phyloP scores from a whole-genome alignment of 1,140 invertebrate species.

The Neelides sp. region DNA sequence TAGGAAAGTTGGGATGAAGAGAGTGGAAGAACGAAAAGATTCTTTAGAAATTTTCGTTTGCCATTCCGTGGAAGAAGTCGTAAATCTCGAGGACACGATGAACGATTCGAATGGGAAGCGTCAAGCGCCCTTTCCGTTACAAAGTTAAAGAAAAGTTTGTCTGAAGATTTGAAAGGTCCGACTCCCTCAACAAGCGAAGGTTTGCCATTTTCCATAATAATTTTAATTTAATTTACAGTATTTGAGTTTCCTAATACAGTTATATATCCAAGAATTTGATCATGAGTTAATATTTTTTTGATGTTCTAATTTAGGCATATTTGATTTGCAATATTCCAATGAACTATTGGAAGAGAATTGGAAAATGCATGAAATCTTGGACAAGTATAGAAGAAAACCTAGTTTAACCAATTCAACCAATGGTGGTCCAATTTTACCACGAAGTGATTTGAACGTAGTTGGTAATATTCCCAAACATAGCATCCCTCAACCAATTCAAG shows the following conservation, averaged over 20 bases:
- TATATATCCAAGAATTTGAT: neutral
- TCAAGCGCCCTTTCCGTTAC: constrained; percentile 19
- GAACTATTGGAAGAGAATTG: no score
- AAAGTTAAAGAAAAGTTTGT: constrained; percentile 41
- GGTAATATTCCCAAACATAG: no score
- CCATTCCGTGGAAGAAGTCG: constrained; percentile 52
- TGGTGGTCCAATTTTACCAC: constrained; percentile 12
- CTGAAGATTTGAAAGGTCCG: constrained; percentile 42
- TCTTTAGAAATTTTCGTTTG: constrained; percentile 54
- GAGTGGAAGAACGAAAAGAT: constrained; percentile 46
- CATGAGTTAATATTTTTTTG: no score
- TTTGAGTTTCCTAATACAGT: neutral
- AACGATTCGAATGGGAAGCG: constrained; percentile 24
- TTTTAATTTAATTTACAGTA: neutral
- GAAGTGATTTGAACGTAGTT: no score
- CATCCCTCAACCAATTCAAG: no score
- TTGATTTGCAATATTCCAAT: no score
- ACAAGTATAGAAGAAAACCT: constrained; percentile 78
- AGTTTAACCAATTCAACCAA: constrained; percentile 37
- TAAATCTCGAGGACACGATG: constrained; percentile 35
- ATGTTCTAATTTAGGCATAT: no score
- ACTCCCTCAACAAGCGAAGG: no score
- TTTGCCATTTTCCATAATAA: no score
- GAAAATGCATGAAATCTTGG: constrained; percentile 93
- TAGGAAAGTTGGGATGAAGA: constrained; percentile 45